A percentile compares a stretch with the other conserved stretches of the same genome.
phyloP scores from a whole-genome alignment of 2,797 vertebrate genomes.

The Falco columbarius region DNA sequence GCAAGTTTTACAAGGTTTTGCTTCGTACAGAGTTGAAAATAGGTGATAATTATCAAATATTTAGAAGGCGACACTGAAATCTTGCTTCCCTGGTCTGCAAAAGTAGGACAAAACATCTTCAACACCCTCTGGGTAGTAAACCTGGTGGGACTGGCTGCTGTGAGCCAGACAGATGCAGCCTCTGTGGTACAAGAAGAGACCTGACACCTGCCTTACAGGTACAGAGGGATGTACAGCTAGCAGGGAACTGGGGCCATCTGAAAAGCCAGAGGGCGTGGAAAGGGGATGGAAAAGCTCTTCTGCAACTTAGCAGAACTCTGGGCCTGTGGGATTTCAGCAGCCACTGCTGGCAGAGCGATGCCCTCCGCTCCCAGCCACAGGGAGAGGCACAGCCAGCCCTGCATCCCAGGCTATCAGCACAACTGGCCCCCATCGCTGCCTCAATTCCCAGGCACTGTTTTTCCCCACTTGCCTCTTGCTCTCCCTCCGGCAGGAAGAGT shows the following conservation, averaged over 20 bases:
- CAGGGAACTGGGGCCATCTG: background rate
- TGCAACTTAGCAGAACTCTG: background rate
- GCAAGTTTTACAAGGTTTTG: background rate
- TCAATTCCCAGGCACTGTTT: fast-evolving
- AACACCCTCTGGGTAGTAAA: background rate
- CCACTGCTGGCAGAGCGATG: background rate
- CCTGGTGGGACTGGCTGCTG: background rate
- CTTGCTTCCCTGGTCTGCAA: background rate
- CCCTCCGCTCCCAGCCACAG: background rate
- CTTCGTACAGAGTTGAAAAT: background rate
- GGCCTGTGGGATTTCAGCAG: background rate
- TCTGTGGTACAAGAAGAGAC: background rate
- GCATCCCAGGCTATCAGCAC: background rate
- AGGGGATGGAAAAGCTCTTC: background rate
- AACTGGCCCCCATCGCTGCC: background rate
- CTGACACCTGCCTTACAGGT: background rate
- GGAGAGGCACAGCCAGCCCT: background rate
- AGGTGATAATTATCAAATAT: background rate
- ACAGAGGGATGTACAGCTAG: background rate
- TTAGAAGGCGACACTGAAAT: background rate
- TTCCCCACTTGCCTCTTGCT: background rate
- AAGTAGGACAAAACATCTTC: background rate
- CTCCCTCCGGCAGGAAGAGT: background rate
- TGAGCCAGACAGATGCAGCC: background rate
- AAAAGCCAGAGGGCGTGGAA: background rate